Base-by-base conservation (phyloP, 2,888 invertebrate species). In the Heliconius charithonia region DNA sequence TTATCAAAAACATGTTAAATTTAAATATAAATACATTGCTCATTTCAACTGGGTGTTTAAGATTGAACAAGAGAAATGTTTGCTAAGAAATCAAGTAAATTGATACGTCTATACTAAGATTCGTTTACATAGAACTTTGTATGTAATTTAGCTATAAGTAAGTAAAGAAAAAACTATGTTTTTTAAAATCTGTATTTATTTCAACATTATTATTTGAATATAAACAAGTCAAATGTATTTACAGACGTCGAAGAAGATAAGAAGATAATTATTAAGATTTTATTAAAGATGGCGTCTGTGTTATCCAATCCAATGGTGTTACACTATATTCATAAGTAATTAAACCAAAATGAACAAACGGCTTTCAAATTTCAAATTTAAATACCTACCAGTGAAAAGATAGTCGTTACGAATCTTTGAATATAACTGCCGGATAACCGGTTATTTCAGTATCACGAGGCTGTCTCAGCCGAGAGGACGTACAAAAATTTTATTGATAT, bases 371-470 rank as follows among this genome's bases (percentile, higher is more conserved):
- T 83, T 83, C 80, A 78, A 83, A 84, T 85, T 83, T 83, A 81
- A 83, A 83, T 84, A 82, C 78, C 83, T 81, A 81, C 81, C 83
- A 81, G 81, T 78, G 80, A 79, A 81, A 81, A 79, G 75, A 73
- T 81, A 80, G 80, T 70, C 80, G 80, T 78, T 82, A 80, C 81
- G 81, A 79, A 72, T 81, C 76, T 83, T 82, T 70, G 77, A 82
- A 81, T 81, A 83, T 82, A 82, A 81, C 80, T 71, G 82, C 74
- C 73, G 27, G 75, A 87, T 88, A 91, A 92, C 92, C 89, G 90
- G 91, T 92, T 90, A 89, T 92, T 92, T 92, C 91, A 92, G 92
- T 93, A 87, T 86, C 87, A 87, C 88, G 89, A 86, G 87, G 89
- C 87, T 87, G 86, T 88, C 91, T 91, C 90, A 90, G 88, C 89